Evolutionary conservation across 1,140 invertebrate species (phyloP), one percentile per base, ranked within the genome.

Genomic region (Bombus cullumanus): DNA sequence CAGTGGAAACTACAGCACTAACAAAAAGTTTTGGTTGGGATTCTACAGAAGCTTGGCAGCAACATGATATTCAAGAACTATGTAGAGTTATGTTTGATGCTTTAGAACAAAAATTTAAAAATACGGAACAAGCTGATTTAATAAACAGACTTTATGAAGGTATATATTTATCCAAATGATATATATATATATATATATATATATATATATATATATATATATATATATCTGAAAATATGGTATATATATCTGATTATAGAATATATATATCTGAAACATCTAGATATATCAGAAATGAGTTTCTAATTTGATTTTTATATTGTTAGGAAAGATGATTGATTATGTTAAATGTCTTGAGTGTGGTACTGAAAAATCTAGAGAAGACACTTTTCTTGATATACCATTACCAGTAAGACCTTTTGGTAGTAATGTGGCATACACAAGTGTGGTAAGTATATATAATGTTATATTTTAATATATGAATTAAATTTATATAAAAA

Each of bases 1-100:
- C 98, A 31, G 97, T 98, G 39, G 98, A 98, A 94, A 99, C 98
- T 9, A 98, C 98, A 15, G 97, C 98, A 88, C 94, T 99, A 68
- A 99, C 98, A 2, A 96, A 96, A 85, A 98, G 98, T 94, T 99
- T 99, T 95, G 98, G 98, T 34, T 99, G 98, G 98, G 97, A 98
- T 93, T 97, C 97, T 15, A 97, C 97, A 85, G 98, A 98, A 95
- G 98, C 98, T 0, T 99, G 98, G 98, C 98, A 98, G 88, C 98
- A 99, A 92, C 98, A 99, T 92, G 98, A 99, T 93, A 98, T 99
- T 69, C 98, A 99, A 94, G 98, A 99, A 93, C 94, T 99, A 53
- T 98, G 98, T 94, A 96, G 98, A 80, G 97, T 99, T 9, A 98
- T 99, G 98, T 98, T 99, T 93, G 98, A 99, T 95, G 98, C 98